Evolutionary conservation across 2,113 vertebrate species (phyloP), one percentile per base, ranked within the genome.

Genomic region (Urocynchramus pylzowi): DNA sequence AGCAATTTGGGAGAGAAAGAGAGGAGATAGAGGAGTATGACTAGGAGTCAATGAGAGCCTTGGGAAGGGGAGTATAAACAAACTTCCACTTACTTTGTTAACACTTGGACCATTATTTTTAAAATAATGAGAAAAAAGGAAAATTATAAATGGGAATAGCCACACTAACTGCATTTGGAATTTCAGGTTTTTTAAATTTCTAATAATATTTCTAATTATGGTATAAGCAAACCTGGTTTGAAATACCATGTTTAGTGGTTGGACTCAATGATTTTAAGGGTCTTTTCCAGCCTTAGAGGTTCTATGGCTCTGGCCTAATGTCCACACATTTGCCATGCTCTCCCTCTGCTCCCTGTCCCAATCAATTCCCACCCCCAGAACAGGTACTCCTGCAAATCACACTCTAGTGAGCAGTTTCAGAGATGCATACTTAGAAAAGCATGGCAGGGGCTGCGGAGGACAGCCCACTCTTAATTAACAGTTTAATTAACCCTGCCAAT

Each of bases 1-100:
- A 76, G 27, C 28, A 41, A 61, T 93, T 41, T 26, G 10, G 24
- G n/a, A 73, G 8, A 71, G 23, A 89, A 71, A 57, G 39, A 67
- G 31, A 69, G 28, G 56, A 53, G 2, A 14, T 44, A 49, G 30
- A 73, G 41, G 14, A 71, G 54, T 5, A 73, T 20, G 23, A 10
- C 14, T 52, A 65, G 27, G 15, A 28, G 4, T 24, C 19, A 45
- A 33, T 0, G 0, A 44, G n/a, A 69, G 7, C 5, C 14, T 76
- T 60, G 50, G 28, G 19, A 86, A 80, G 33, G 9, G 31, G 12
- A 68, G 30, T 7, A 28, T 68, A 84, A 89, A 54, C 16, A 84
- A 86, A 26, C 2, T 30, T 8, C 15, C 33, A 5, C 3, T 84
- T 19, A 31, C 16, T 64, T 68, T 7, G 8, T 54, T 83, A 69